Evolutionary conservation across 35 echinoderm and acorn worm species (phyloP).

Genomic region (Apostichopus parvimensis): DNA sequence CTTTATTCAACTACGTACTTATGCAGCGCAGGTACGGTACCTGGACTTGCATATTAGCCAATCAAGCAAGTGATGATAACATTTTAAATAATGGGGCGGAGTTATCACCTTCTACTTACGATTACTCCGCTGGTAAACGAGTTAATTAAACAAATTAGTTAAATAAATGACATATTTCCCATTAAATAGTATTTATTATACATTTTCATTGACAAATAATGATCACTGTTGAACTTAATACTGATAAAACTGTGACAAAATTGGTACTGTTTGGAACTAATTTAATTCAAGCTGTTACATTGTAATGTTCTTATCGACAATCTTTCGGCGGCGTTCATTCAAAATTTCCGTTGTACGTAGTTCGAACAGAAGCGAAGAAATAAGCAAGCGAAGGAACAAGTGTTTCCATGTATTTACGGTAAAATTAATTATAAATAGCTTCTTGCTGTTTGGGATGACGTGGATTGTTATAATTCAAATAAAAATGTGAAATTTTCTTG

Average conservation of each 20-base stretch:
- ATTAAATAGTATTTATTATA: background rate
- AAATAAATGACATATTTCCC: background rate
- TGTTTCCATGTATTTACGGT: background rate
- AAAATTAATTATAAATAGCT: background rate
- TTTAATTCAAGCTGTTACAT: background rate
- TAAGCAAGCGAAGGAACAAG: background rate
- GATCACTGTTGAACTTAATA: too few relatives aligned
- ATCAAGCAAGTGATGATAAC: background rate
- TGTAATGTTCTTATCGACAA: background rate
- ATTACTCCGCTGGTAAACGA: background rate
- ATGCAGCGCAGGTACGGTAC: too few relatives aligned
- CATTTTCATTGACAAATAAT: background rate
- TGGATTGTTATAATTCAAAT: too few relatives aligned
- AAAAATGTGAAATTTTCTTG: too few relatives aligned
- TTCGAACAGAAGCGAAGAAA: background rate
- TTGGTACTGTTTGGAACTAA: background rate
- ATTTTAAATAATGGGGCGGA: background rate
- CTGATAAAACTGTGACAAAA: background rate
- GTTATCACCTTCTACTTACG: background rate
- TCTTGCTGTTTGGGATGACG: background rate
- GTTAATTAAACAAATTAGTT: background rate
- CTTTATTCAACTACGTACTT: too few relatives aligned
- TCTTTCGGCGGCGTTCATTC: slow-evolving; percentile 1
- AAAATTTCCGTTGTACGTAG: background rate
- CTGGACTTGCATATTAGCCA: background rate